phyloP scores from a whole-genome alignment of 92 coral and sea anemone genomes.

The Blastomussa wellsi region DNA sequence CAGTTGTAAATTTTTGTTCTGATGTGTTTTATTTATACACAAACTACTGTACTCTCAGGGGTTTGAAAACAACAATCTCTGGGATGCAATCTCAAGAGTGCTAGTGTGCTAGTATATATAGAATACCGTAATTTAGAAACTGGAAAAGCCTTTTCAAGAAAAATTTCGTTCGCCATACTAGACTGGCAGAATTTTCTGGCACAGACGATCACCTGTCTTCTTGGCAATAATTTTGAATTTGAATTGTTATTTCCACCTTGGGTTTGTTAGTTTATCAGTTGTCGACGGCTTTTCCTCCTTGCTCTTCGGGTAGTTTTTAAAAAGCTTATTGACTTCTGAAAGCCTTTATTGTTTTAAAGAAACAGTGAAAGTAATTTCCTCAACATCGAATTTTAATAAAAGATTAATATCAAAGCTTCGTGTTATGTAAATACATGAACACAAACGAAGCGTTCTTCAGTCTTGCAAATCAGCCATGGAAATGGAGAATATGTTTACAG shows the following conservation, averaged over 20 bases:
- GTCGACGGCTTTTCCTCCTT: not conserved
- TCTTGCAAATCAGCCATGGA: not conserved
- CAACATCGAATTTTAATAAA: conserved; percentile 17
- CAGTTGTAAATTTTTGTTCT: not conserved
- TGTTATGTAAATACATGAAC: not conserved
- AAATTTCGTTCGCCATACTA: not conserved
- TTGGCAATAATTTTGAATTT: not conserved
- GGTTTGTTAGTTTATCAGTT: too few species aligned
- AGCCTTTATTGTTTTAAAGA: conserved; percentile 4
- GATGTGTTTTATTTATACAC: not conserved
- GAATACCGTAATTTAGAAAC: not conserved
- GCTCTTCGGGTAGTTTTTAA: not conserved
- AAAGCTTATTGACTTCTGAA: not conserved
- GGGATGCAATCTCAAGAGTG: too few species aligned
- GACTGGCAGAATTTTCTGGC: not conserved
- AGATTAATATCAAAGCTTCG: conserved; percentile 8
- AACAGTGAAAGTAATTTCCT: not conserved
- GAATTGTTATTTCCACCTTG: too few species aligned
- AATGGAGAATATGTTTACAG: not conserved
- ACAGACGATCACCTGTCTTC: not conserved
- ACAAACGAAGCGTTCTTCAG: not conserved
- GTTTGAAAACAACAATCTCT: too few species aligned
- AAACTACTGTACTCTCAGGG: not conserved
- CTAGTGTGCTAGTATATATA: not conserved
- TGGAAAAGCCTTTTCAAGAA: not conserved